phyloP scores from a whole-genome alignment of 2,888 invertebrate species.

The Agrypnus murinus region DNA sequence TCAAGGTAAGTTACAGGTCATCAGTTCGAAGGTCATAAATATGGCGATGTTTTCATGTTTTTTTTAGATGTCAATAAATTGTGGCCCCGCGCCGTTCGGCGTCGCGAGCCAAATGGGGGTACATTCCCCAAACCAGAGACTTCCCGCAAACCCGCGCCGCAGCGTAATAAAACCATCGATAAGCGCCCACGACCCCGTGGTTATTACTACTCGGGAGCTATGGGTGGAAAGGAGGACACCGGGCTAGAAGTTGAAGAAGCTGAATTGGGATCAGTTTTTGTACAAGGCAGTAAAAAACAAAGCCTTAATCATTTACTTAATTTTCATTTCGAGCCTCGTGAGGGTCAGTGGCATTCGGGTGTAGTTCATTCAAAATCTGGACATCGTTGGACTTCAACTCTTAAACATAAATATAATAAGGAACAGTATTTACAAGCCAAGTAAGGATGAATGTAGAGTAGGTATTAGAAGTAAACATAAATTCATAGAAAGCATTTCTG shows the following conservation, averaged over 20 bases:
- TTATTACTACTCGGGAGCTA: slow-evolving; percentile 72
- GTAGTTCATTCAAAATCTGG: slow-evolving; percentile 52
- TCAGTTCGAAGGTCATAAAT: slow-evolving; percentile 60
- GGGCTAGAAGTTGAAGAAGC: slow-evolving; percentile 74
- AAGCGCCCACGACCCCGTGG: slow-evolving; percentile 84
- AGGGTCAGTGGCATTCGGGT: slow-evolving; percentile 62
- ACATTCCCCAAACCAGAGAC: slow-evolving; percentile 78
- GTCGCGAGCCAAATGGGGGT: slow-evolving; percentile 77
- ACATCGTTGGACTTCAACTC: slow-evolving; percentile 71
- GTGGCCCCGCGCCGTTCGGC: slow-evolving; percentile 77
- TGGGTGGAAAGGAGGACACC: slow-evolving; percentile 83
- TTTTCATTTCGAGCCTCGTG: slow-evolving; percentile 87
- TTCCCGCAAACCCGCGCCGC: slow-evolving; percentile 80
- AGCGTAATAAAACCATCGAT: slow-evolving; percentile 78
- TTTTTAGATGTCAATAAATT: slow-evolving; percentile 74
- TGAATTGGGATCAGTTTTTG: slow-evolving; percentile 89
- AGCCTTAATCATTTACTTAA: slow-evolving; percentile 95
- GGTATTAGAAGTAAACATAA: too few relatives aligned
- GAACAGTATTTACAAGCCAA: slow-evolving; percentile 96
- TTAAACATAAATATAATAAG: slow-evolving; percentile 88
- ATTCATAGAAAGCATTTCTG: too few relatives aligned
- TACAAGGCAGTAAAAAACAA: slow-evolving; percentile 91
- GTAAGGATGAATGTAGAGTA: too few relatives aligned
- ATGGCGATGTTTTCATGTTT: slow-evolving; percentile 45
- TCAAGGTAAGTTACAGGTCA: slow-evolving; percentile 75